Evolutionary conservation across 2,113 vertebrate species (phyloP).

Genomic region (Callospermophilus lateralis): DNA sequence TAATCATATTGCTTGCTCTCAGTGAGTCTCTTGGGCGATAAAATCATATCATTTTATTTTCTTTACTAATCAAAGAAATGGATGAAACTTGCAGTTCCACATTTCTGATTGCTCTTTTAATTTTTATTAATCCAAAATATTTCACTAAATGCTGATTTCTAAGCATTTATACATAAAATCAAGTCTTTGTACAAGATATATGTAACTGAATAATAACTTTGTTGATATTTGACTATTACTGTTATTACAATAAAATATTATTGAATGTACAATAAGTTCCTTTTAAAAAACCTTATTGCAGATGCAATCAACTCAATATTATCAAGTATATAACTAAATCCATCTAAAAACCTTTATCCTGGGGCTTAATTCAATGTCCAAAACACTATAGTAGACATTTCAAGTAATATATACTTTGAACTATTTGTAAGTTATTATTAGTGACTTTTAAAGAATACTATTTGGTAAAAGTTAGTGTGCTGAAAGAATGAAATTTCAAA

Average conservation of each 20-base stretch:
- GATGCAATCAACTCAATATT: not conserved
- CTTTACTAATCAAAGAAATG: not conserved
- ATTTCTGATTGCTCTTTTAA: not conserved
- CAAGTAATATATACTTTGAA: not conserved
- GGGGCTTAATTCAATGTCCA: not conserved
- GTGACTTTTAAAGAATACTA: not conserved
- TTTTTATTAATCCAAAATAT: not conserved
- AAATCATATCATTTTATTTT: not conserved
- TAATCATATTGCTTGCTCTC: not conserved
- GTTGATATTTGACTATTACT: not conserved
- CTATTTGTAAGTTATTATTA: not conserved
- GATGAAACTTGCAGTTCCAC: not conserved
- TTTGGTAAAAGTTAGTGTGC: not conserved
- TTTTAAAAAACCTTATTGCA: not conserved
- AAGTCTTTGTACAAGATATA: not conserved
- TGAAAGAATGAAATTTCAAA: constrained; percentile 10
- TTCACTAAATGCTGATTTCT: not conserved
- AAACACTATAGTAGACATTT: not conserved
- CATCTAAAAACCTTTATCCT: not conserved
- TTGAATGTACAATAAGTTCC: not conserved
- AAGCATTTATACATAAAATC: not conserved
- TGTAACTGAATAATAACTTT: not conserved
- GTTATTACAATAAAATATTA: not conserved
- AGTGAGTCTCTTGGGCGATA: not conserved
- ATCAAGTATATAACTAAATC: not conserved